Evolutionary conservation across 2,113 vertebrate species (phyloP).

Genomic region (Lagopus muta): DNA sequence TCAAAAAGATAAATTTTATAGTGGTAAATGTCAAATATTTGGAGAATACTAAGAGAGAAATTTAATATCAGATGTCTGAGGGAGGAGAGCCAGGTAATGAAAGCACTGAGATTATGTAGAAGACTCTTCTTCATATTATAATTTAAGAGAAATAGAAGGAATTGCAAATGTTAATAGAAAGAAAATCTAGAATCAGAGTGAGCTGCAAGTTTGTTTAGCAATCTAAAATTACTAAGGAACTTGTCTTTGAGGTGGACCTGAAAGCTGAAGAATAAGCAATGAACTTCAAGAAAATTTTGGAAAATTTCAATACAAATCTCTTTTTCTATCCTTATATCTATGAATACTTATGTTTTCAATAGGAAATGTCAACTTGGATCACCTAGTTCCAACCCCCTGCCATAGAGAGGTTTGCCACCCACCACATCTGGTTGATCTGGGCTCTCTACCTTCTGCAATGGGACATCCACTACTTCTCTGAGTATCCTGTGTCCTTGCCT

Average conservation of each 20-base stretch:
- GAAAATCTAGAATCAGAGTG: neutral
- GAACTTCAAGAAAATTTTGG: neutral
- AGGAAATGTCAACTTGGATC: neutral
- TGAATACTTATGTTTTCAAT: neutral
- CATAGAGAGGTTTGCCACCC: neutral
- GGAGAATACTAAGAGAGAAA: slow-evolving; percentile 23
- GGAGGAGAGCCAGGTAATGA: neutral
- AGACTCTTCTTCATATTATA: neutral
- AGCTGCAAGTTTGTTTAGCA: neutral
- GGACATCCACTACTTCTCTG: neutral
- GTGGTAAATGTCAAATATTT: slow-evolving; percentile 52
- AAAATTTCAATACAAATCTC: neutral
- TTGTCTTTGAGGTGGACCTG: neutral
- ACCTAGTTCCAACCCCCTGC: neutral
- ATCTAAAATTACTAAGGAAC: neutral
- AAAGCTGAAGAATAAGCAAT: neutral
- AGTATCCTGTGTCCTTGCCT: neutral
- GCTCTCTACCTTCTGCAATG: no score
- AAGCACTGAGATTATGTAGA: neutral
- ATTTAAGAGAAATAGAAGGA: neutral
- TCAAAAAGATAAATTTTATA: slow-evolving; percentile 34
- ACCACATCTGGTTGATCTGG: neutral
- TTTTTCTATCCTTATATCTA: neutral
- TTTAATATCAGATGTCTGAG: slow-evolving; percentile 34
- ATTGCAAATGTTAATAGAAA: neutral